Evolutionary conservation across 2,797 vertebrate species (phyloP).

Genomic region (Coracias cyanogaster): DNA sequence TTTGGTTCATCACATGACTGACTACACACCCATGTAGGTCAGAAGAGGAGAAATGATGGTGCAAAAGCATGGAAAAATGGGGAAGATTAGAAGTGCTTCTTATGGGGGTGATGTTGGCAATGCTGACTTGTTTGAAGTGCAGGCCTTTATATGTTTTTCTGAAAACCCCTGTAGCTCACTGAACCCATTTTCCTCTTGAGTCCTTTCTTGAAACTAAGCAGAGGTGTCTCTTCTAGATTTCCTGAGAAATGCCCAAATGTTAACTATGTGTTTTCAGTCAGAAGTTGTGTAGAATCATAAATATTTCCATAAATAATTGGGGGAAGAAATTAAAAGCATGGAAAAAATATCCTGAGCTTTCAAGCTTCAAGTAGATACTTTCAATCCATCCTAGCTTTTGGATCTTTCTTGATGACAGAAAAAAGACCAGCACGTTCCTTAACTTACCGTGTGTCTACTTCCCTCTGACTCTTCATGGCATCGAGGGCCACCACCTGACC

Average conservation of each 20-base stretch:
- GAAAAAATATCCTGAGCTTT: neutral
- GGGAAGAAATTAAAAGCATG: neutral
- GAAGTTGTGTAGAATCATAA: neutral
- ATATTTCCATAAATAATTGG: neutral
- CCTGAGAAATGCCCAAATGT: neutral
- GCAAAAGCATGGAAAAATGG: neutral
- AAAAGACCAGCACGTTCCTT: rapidly evolving
- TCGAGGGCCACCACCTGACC: neutral
- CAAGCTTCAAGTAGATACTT: neutral
- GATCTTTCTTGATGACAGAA: neutral
- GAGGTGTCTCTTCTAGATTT: neutral
- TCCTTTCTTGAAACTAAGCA: neutral
- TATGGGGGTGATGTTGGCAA: neutral
- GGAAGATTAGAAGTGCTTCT: neutral
- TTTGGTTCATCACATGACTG: neutral
- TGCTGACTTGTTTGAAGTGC: neutral
- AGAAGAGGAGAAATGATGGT: neutral
- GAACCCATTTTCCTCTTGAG: neutral
- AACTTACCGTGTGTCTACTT: neutral
- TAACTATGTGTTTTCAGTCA: neutral
- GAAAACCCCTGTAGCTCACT: neutral
- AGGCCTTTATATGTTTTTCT: neutral
- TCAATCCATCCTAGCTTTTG: neutral
- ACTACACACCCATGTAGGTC: rapidly evolving
- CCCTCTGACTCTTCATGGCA: neutral